These are phyloP conservation scores for Sinella curviseta DNA, from an alignment of 1,140 invertebrate species.

Conservation along the genomic window DNA sequence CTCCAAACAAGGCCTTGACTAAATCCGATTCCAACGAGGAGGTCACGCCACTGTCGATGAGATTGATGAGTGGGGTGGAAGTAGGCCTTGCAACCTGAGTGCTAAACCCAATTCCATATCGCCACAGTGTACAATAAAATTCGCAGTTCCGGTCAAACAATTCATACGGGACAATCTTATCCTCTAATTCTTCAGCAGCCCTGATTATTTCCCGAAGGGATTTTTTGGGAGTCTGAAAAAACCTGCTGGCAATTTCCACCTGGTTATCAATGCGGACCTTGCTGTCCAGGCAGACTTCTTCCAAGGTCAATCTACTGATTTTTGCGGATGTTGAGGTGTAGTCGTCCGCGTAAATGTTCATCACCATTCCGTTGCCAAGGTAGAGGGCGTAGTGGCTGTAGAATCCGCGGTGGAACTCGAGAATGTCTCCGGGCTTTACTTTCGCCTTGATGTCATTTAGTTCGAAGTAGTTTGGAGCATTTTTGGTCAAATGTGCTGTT, in stretches of 20 bases:
- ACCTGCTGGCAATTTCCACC: background rate
- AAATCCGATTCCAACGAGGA: no score
- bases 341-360: constrained; percentile 2
- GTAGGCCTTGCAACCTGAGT: no score
- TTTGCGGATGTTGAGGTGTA: background rate
- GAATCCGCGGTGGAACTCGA: background rate
- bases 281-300: background rate
- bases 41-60: no score
- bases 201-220: background rate
- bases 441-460: background rate
- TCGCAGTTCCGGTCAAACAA: background rate
- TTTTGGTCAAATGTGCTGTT: no score
- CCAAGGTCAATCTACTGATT: background rate
- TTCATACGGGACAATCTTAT: background rate
- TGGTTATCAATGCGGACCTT: background rate
- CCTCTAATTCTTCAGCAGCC: background rate
- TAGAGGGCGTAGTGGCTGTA: constrained; percentile 7
- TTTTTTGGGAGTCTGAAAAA: background rate
- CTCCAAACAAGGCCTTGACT: no score
- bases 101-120: background rate
- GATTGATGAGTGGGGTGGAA: no score
- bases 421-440: background rate
- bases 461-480: background rate
- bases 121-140: background rate
- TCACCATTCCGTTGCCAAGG: background rate